These are phyloP conservation scores for Daphoenositta chrysoptera DNA, from an alignment of 2,113 vertebrate species.

Conservation along the genomic window DNA sequence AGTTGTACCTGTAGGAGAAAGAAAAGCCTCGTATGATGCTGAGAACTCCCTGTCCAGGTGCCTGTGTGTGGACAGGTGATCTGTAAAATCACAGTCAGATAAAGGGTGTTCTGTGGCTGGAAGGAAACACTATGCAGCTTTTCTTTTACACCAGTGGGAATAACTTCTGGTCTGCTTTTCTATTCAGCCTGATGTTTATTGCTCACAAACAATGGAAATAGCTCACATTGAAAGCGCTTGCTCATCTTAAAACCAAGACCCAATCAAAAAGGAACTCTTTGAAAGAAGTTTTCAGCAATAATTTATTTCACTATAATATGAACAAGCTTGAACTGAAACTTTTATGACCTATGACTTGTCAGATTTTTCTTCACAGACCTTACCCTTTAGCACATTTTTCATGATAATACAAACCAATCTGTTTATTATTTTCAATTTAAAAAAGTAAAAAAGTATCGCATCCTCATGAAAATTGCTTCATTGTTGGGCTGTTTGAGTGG, in stretches of 20 bases:
- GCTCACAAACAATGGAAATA: constrained; percentile 32
- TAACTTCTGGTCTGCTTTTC: not conserved
- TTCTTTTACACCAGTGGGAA: not conserved
- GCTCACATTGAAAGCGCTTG: not conserved
- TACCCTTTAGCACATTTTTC: constrained; percentile 61
- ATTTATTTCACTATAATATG: constrained; percentile 53
- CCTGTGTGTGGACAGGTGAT: not conserved
- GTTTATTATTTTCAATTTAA: constrained; percentile 61
- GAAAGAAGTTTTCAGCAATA: constrained; percentile 61
- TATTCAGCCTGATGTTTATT: constrained; percentile 16
- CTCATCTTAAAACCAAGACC: constrained; percentile 31
- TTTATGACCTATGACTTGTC: constrained; percentile 62
- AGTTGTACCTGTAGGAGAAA: not conserved
- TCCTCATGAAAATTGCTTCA: constrained; percentile 59
- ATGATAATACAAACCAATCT: constrained; percentile 50
- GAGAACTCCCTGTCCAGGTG: not conserved
- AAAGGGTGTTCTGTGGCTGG: not conserved
- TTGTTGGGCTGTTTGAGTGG: constrained; percentile 49
- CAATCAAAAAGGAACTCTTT: constrained; percentile 23
- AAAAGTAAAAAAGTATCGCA: constrained; percentile 26
- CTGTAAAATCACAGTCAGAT: not conserved
- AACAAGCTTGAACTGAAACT: constrained; percentile 56
- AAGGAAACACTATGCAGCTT: not conserved
- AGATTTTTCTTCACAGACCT: constrained; percentile 55
- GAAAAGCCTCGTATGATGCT: not conserved